Percentiles rank a stretch among this genome's conserved stretches.
These are phyloP conservation scores for Drosophila affinis DNA, from an alignment of 2,888 invertebrate genomes.

Conservation along the genomic window DNA sequence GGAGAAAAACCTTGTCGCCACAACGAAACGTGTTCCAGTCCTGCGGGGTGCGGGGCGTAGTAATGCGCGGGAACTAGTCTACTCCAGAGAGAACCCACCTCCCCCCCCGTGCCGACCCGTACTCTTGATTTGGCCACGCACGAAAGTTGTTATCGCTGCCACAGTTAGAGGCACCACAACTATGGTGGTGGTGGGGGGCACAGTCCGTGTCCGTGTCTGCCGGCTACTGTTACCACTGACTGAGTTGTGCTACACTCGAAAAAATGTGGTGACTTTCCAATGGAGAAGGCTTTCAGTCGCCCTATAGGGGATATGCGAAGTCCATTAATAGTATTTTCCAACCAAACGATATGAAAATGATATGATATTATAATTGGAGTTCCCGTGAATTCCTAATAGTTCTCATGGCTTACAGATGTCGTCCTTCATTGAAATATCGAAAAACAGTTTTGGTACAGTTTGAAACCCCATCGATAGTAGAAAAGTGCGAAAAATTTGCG, in stretches of 20 bases:
- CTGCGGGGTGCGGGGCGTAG: background rate
- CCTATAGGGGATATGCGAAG: no score
- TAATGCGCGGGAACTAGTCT: slow-evolving; percentile 3
- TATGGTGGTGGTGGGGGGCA: background rate
- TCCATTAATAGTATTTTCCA: no score
- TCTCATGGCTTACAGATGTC: no score
- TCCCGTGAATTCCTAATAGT: no score
- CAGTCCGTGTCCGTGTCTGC: slow-evolving; percentile 29
- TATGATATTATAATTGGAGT: no score
- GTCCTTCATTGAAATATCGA: no score
- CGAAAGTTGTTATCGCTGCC: slow-evolving; percentile 67
- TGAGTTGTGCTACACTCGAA: slow-evolving; percentile 28
- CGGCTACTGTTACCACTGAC: slow-evolving; percentile 45
- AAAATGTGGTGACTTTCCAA: background rate
- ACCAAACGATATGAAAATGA: no score
- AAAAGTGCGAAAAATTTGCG: no score
- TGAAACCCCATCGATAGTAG: no score
- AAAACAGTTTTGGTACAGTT: no score
- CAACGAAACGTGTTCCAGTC: slow-evolving; percentile 57
- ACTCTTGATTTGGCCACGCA: slow-evolving; percentile 28
- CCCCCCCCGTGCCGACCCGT: slow-evolving; percentile 4
- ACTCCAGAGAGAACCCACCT: slow-evolving; percentile 6
- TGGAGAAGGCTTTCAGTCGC: no score
- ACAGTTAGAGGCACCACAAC: slow-evolving; percentile 50
- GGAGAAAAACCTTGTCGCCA: slow-evolving; percentile 63